Percentiles rank a stretch among this genome's conserved stretches.
phyloP scores from a whole-genome alignment of 2,113 vertebrate species.

The Sebastes schlegelii region DNA sequence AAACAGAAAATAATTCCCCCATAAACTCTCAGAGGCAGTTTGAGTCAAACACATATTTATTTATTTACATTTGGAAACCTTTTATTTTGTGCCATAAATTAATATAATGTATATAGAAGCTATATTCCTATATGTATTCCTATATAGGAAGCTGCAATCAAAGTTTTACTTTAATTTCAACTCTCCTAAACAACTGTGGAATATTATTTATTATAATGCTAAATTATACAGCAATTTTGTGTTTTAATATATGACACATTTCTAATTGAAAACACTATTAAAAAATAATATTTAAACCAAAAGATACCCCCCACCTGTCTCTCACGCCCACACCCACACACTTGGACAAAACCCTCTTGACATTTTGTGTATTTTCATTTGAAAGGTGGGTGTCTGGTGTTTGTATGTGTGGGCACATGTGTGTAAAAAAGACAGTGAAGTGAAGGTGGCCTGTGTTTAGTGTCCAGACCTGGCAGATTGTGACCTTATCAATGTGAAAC shows the following conservation, averaged over 20 bases:
- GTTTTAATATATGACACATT: neutral
- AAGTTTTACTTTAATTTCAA: neutral
- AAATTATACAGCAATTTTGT: neutral
- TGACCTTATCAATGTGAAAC: conserved; percentile 84
- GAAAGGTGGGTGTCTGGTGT: conserved; percentile 53
- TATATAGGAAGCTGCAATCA: neutral
- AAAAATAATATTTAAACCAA: conserved; percentile 34
- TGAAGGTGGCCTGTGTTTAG: conserved; percentile 70
- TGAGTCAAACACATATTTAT: conserved; percentile 7
- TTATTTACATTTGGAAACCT: conserved; percentile 8
- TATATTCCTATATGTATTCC: too few relatives aligned
- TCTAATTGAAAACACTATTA: conserved; percentile 5
- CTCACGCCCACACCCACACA: neutral
- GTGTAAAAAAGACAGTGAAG: conserved; percentile 65
- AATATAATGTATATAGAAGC: too few relatives aligned
- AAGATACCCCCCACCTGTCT: neutral
- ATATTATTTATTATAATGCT: neutral
- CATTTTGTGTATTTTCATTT: conserved; percentile 47
- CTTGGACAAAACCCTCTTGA: conserved; percentile 27
- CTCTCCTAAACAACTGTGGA: neutral
- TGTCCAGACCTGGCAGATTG: conserved; percentile 81
- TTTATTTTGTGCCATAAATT: conserved; percentile 8
- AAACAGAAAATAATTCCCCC: conserved; percentile 19
- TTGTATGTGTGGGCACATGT: conserved; percentile 51
- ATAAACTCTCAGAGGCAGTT: conserved; percentile 29